Evolutionary conservation across 30 jellyfish, hydroid and myxozoan species (phyloP), one percentile per base, ranked within the genome.

Genomic region (Aurelia sp.): DNA sequence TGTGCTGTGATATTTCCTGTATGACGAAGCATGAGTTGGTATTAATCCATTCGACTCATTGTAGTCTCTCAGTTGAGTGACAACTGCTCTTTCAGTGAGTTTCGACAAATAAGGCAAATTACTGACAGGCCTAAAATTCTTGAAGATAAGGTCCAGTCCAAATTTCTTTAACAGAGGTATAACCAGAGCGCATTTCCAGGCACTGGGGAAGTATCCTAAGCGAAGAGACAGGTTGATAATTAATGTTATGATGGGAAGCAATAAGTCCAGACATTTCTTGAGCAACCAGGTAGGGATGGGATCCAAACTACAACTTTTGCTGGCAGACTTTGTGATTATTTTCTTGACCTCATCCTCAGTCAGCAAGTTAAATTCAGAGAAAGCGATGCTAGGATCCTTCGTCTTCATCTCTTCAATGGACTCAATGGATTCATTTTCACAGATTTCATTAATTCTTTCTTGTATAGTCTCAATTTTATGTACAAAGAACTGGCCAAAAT

Each of bases 121-220:
- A 40, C 88, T 50, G 38, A 83, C 92, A 31, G 92, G 87, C 30
- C 92, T 51, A 68, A 83, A 71, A 71, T 83, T 70, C 51, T 50
- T 67, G 60, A 67, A 71, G 5, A 67, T n/a, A 7, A 83, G 35
- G 61, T 71, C 87, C 59, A 70, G 92, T 51, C 78, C 78, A 83
- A 70, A 63, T 63, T 53, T 71, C 78, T 83, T 83, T 15, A 83
- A 75, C 52, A 57, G 53, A 53, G 77, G 87, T 22, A 15, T 58
- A 24, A 69, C 72, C 44, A 71, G 30, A 17, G 87, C 92, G 53
- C 76, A 48, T 67, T 82, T 82, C 74, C 86, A 82, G 87, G 63
- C 76, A 58, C n/a, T 44, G 31, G 83, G 83, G 33, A 72, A 72
- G 83, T 72, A 72, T 30, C 83, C 65, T 19, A 44, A 72, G 83